phyloP scores from a whole-genome alignment of 2,888 invertebrate species.

The Macaria liturata region DNA sequence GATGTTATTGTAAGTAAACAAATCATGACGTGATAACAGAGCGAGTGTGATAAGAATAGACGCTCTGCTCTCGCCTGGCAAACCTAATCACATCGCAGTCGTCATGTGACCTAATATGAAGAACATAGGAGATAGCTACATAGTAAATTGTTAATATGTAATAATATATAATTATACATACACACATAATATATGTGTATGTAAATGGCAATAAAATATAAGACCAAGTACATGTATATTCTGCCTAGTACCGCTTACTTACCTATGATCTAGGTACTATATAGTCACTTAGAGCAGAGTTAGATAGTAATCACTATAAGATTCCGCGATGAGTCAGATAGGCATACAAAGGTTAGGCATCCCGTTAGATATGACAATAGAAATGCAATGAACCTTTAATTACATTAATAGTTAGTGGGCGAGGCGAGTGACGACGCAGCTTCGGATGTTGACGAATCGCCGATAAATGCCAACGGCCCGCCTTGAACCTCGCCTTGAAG shows the following conservation, averaged over 20 bases:
- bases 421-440: slow-evolving; percentile 29
- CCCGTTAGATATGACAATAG: slow-evolving; percentile 36
- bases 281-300: too few species aligned
- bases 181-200: too few species aligned
- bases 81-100: background rate
- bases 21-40: slow-evolving; percentile 29
- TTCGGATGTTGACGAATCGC: slow-evolving; percentile 69
- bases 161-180: too few species aligned
- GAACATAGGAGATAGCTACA: too few species aligned
- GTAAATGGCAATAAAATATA: too few species aligned
- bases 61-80: slow-evolving; percentile 3
- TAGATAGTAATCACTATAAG: slow-evolving; percentile 3
- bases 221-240: too few species aligned
- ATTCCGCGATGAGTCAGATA: slow-evolving; percentile 10
- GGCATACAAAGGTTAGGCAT: slow-evolving; percentile 19
- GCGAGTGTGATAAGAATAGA: slow-evolving; percentile 19
- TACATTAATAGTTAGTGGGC: slow-evolving; percentile 30
- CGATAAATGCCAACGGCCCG: slow-evolving; percentile 78
- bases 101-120: too few species aligned
- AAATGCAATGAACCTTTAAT: slow-evolving; percentile 35
- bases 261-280: too few species aligned
- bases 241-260: too few species aligned
- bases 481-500: slow-evolving; percentile 77
- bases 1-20: slow-evolving; percentile 38
- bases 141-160: too few species aligned